These are phyloP conservation scores for Picathartes gymnocephalus DNA, from an alignment of 2,113 vertebrate species.

Conservation along the genomic window DNA sequence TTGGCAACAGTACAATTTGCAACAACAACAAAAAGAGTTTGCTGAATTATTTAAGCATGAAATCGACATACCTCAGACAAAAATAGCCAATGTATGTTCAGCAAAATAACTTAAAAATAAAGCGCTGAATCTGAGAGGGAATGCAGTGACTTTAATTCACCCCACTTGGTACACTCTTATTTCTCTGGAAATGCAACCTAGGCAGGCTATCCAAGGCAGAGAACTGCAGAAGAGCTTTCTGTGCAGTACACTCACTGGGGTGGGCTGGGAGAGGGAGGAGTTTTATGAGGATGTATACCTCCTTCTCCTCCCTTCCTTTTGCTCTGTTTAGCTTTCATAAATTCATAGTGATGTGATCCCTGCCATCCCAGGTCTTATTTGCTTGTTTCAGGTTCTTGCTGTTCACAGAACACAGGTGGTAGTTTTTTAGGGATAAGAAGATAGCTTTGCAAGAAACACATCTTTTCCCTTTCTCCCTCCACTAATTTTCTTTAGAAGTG, in stretches of 20 bases:
- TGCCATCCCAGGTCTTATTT: neutral
- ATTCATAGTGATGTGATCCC: neutral
- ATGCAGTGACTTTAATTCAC: neutral
- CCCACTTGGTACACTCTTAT: neutral
- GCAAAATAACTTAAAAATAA: neutral
- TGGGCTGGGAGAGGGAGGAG: neutral
- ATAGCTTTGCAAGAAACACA: neutral
- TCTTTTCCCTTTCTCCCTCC: neutral
- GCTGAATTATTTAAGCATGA: conserved; percentile 27
- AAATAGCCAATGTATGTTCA: neutral
- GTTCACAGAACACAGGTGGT: neutral
- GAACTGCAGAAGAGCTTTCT: neutral
- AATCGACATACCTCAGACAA: neutral
- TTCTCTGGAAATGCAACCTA: neutral
- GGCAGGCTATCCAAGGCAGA: neutral
- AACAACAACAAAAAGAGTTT: neutral
- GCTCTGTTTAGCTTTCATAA: neutral
- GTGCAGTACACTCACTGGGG: fast-evolving
- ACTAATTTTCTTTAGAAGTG: neutral
- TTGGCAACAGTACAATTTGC: neutral
- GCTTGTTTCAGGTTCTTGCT: neutral
- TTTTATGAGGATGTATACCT: neutral
- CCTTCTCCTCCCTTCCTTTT: neutral
- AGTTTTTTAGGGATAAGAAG: neutral
- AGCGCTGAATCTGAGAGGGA: neutral